phyloP scores from a whole-genome alignment of 2,888 invertebrate species.

The Platycheirus rosarum region DNA sequence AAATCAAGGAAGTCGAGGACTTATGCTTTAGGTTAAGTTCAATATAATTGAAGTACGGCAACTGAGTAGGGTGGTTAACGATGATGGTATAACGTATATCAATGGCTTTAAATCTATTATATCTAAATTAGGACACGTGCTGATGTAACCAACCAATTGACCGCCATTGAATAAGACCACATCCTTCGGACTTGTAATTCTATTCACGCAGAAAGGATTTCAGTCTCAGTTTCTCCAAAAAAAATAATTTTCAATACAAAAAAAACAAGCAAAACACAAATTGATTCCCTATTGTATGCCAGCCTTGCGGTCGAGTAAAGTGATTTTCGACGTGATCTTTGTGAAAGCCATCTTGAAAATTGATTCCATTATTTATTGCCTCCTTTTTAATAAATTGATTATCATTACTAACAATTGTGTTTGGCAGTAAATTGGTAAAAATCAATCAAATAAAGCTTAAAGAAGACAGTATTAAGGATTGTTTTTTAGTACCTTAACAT shows the following conservation, averaged over 20 bases:
- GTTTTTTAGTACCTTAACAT: no score
- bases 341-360: conserved; percentile 50
- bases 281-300: conserved; percentile 48
- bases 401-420: conserved; percentile 36
- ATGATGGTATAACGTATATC: conserved; percentile 73
- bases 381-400: conserved; percentile 53
- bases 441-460: conserved; percentile 16
- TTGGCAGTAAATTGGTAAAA: background rate
- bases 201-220: conserved; percentile 64
- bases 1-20: conserved; percentile 24
- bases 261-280: conserved; percentile 31
- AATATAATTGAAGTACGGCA: no score
- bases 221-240: conserved; percentile 23
- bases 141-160: conserved; percentile 75
- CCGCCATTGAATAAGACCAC: conserved; percentile 70
- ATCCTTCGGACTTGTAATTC: conserved; percentile 65
- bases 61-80: conserved; percentile 64
- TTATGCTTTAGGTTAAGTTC: conserved; percentile 19
- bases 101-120: conserved; percentile 65
- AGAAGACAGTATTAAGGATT: no score
- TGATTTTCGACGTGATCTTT: conserved; percentile 78
- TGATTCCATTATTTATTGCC: conserved; percentile 62
- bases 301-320: conserved; percentile 75
- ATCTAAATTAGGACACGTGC: conserved; percentile 74
- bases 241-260: background rate